Base-by-base conservation (phyloP, 2,797 vertebrate genomes). In the Argya squamiceps region DNA sequence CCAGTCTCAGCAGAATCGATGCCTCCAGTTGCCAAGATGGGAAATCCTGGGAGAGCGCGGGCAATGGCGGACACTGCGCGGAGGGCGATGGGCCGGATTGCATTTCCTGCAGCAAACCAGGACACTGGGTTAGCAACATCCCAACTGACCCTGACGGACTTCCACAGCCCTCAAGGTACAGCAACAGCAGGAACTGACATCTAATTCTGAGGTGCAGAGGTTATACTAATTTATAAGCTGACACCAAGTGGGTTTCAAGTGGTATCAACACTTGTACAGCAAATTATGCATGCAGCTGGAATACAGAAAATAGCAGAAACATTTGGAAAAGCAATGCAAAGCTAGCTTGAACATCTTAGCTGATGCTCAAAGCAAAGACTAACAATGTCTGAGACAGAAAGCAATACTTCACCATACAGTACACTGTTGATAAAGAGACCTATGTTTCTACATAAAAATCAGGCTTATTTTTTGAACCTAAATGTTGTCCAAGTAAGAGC, bases 1-100 rank as follows among this genome's bases (percentile, higher is more conserved):
- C 99, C 99, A 4, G 98, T 96, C 84, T 99, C 99, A 62, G 99
- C 99, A 22, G 99, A 99, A 96, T 99, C 99, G 4, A 99, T 99
- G 46, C 99, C 99, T 53, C 99, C 99, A 2, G 99, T 99, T 63
- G 99, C 99, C 96, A 99, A 88, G 81, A 99, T 86, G 34, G 99
- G 99, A 94, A 99, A 99, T 59, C 98, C 98, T 13, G 99, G 99
- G 92, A 99, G 94, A 21, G 98, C 98, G 32, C 56, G 97, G 47
- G 97, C 99, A 36, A 99, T 99, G 88, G 99, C 97, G 0, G 99
- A 99, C 43, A 99, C 99, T 0, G 99, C 99, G 30, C 98, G 98
- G 58, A 99, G 98, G n/a, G 98, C 98, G 3, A 99, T 99, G 64
- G 99, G 99, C 93, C 99, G 98, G 90, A 99, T 98, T 6, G 99